Base-by-base conservation (phyloP, 1,140 invertebrate genomes). In the Choristoneura fumiferana region DNA sequence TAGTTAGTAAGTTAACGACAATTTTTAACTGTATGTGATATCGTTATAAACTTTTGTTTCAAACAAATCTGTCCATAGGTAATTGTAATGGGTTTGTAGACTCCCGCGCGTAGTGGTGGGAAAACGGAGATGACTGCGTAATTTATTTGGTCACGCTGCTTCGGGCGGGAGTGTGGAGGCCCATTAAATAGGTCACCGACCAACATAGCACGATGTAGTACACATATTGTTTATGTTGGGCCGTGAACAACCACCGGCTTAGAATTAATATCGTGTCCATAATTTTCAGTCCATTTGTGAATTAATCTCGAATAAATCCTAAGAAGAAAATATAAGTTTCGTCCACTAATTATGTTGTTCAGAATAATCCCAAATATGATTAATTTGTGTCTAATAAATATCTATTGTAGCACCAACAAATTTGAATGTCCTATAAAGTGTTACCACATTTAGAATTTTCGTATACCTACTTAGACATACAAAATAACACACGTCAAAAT, bases 51-150 rank as follows among this genome's bases (percentile, higher is more conserved):
- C 53, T 60, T 81, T 80, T 75, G 66, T 80, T 85, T 78, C 65
- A 69, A 76, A 80, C 71, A 74, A 82, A 72, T 80, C 77, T 80
- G 79, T 84, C 78, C 76, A 84, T 81, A 75, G 61, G 59, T 76
- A 69, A 60, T 58, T 13, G 43, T 40, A 54, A 35, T 54, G 29
- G 29, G 36, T 10, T 36, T 49, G n/a, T 29, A 43, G 12, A 39
- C 4, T 29, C 22, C 22, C 6, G 22, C 22, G 22, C 22, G 22
- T 29, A 3, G 22, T 2, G 6, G 6, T 29, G 22, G 2, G 6
- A 6, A 6, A 3, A 3, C 22, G 2, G 6, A 29, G 2, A 29
- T 29, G 2, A 29, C 22, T n/a, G n/a, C n/a, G n/a, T n/a, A n/a
- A n/a, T n/a, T n/a, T n/a, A n/a, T n/a, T n/a, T n/a, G n/a, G n/a